phyloP scores from a whole-genome alignment of 1,140 invertebrate species.

The Physella acuta region DNA sequence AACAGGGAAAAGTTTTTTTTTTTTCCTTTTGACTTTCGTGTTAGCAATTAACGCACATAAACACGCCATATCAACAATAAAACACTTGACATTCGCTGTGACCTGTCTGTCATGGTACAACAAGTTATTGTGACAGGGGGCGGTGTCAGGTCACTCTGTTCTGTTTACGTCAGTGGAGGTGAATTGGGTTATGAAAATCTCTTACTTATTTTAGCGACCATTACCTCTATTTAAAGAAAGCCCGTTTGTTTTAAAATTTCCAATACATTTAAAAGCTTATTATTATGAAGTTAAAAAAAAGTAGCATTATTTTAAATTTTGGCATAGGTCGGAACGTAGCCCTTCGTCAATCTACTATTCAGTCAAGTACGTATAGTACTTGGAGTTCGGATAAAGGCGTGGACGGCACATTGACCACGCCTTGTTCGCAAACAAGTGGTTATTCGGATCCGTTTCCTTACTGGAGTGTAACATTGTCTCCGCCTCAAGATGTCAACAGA shows the following conservation, averaged over 20 bases:
- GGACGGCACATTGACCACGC: background rate
- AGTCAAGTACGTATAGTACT: background rate
- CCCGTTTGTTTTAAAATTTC: background rate
- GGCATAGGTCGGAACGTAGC: background rate
- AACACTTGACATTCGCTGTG: background rate
- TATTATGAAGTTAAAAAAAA: background rate
- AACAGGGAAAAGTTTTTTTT: too few species aligned
- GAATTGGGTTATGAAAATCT: too few species aligned
- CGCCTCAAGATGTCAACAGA: background rate
- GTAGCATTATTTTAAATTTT: background rate
- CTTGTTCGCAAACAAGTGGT: background rate
- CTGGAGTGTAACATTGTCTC: background rate
- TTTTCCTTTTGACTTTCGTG: too few species aligned
- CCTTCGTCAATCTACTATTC: background rate
- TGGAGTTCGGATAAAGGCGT: background rate
- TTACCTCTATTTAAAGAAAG: too few species aligned
- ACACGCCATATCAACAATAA: background rate
- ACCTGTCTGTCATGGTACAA: background rate
- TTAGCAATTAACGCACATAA: too few species aligned
- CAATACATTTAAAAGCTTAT: background rate
- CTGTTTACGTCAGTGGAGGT: background rate
- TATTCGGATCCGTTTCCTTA: background rate
- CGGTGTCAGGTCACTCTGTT: background rate
- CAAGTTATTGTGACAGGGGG: background rate
- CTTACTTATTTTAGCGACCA: too few species aligned